Percentiles rank a stretch among this genome's conserved stretches.
Conservation (phyloP, 2,888 invertebrate species). For the Thymelicus sylvestris region DNA sequence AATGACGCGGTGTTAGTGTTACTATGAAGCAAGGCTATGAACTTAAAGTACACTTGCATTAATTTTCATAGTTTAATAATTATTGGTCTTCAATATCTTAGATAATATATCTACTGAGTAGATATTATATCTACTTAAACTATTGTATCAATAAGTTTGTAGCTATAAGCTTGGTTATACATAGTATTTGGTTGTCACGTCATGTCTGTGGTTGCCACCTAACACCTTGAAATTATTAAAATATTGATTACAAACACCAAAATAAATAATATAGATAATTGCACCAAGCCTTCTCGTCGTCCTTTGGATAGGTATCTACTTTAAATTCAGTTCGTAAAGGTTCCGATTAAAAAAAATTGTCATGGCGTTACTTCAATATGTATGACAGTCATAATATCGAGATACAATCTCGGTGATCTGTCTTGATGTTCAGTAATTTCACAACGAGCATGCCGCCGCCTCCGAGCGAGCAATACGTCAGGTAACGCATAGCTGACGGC, state of each 20-base stretch:
- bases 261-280: not conserved
- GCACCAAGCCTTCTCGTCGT: not conserved
- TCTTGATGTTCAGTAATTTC: slow-evolving; percentile 47
- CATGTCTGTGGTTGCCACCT: no score
- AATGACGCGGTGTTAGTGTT: not conserved
- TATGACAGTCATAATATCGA: slow-evolving; percentile 8
- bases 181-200: no score
- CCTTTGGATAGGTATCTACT: not conserved
- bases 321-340: not conserved
- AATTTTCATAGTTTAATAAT: no score
- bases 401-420: slow-evolving; percentile 7
- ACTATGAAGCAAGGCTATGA: no score
- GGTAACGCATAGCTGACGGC: not conserved
- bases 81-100: no score
- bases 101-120: no score
- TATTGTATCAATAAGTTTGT: no score
- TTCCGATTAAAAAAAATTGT: slow-evolving; percentile 1
- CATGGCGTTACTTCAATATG: not conserved
- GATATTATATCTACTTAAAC: no score
- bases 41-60: no score
- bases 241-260: no score
- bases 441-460: slow-evolving; percentile 67
- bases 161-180: no score
- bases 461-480: not conserved
- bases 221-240: no score